These are phyloP conservation scores for Amblyornis subalaris DNA, from an alignment of 2,113 vertebrate genomes.

Conservation along the genomic window DNA sequence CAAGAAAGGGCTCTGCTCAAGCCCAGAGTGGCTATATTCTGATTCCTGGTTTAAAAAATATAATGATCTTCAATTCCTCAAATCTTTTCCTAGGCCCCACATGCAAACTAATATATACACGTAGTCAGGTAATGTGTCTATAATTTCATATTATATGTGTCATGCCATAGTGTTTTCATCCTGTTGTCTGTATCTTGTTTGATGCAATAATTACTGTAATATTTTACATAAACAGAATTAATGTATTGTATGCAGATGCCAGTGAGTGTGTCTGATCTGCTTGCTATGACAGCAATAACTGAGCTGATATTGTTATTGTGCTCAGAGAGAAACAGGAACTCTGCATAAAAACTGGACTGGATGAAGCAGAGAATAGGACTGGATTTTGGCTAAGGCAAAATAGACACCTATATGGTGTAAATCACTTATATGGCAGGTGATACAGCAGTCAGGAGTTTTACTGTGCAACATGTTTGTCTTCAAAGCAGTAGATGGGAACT, in stretches of 20 bases:
- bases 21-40: neutral
- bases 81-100: neutral
- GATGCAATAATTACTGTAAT: neutral
- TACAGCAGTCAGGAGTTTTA: neutral
- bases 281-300: neutral
- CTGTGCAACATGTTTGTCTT: neutral
- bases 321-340: neutral
- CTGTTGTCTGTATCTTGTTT: neutral
- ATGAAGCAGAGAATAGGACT: neutral
- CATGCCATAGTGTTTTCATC: neutral
- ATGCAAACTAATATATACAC: neutral
- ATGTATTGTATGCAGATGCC: neutral
- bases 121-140: neutral
- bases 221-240: constrained; percentile 25
- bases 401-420: too few species aligned
- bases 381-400: neutral
- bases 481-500: neutral
- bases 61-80: neutral
- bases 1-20: neutral
- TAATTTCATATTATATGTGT: neutral
- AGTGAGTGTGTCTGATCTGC: neutral
- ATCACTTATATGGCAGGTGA: neutral
- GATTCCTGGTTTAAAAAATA: neutral
- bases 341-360: constrained; percentile 7
- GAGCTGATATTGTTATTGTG: neutral